Evolutionary conservation across 2,888 invertebrate species (phyloP).

Genomic region (Diabrotica balteata): DNA sequence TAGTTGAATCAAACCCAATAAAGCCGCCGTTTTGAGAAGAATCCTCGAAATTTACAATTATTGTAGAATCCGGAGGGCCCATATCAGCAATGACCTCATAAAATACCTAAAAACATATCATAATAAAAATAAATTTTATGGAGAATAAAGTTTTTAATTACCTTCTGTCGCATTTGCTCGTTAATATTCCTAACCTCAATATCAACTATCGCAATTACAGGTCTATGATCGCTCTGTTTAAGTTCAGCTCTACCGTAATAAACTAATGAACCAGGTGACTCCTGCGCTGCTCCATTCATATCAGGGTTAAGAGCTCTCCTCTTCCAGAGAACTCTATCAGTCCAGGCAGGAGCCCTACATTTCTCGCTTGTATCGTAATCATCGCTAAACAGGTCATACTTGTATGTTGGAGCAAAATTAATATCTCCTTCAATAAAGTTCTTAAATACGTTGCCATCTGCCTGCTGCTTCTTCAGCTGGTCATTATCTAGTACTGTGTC

Average conservation of each 20-base stretch:
- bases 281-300: constrained; percentile 65
- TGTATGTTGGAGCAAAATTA: constrained; percentile 95
- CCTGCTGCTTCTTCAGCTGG: constrained; percentile 84
- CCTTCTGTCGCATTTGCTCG: constrained; percentile 73
- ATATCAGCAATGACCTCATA: constrained; percentile 80
- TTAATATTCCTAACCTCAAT: constrained; percentile 85
- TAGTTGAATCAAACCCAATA: constrained; percentile 79
- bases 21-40: constrained; percentile 55
- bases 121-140: background rate
- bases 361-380: constrained; percentile 99
- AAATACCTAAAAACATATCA: constrained; percentile 66
- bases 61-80: constrained; percentile 95
- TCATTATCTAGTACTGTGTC: constrained; percentile 82
- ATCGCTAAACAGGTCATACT: constrained; percentile 97
- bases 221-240: constrained; percentile 97
- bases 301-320: constrained; percentile 78
- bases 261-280: constrained; percentile 76
- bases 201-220: constrained; percentile 91
- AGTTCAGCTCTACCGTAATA: constrained; percentile 94
- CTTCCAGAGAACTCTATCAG: constrained; percentile 96
- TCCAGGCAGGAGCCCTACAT: constrained; percentile 96
- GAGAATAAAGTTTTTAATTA: background rate
- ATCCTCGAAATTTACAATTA: constrained; percentile 70
- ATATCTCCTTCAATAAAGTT: constrained; percentile 93
- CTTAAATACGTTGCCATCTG: constrained; percentile 84